Evolutionary conservation across 2,888 invertebrate genomes (phyloP), one percentile per base, ranked within the genome.

Genomic region (Schizaphis graminum): DNA sequence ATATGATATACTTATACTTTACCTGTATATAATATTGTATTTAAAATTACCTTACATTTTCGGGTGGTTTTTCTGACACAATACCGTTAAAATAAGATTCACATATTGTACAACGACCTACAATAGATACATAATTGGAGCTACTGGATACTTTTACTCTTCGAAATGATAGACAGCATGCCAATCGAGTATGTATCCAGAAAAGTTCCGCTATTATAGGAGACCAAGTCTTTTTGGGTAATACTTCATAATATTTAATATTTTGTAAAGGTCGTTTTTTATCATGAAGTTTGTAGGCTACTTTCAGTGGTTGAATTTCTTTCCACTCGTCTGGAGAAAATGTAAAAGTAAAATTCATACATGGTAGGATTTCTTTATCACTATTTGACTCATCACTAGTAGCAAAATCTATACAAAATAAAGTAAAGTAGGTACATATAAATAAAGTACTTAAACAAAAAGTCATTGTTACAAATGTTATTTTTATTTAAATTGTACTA

Each of bases 181-280:
- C n/a, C 28, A 67, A 67, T 67, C 67, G n/a, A 67, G 67, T 67
- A 67, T 67, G 67, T 67, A 67, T 67, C n/a, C 67, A 67, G n/a
- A 67, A 67, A 67, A n/a, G n/a, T 67, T 28, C 67, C 67, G 67
- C 67, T 67, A 28, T 67, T 7, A 67, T 28, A 67, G 67, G n/a
- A 67, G n/a, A 67, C 67, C n/a, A 67, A 67, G 21, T 56, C 56
- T 56, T 56, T 56, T 56, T 47, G n/a, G n/a, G n/a, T n/a, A n/a
- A n/a, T n/a, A n/a, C n/a, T n/a, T n/a, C n/a, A n/a, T n/a, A n/a
- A n/a, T 47, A 47, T n/a, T n/a, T n/a, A n/a, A n/a, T n/a, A n/a
- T n/a, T n/a, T 7, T 47, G 47, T 47, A 67, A 67, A 67, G 67
- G 67, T 67, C 56, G 67, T 28, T 67, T n/a, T n/a, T n/a, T n/a